These are phyloP conservation scores for Cheumatopsyche charites DNA, from an alignment of 1,140 invertebrate genomes.

Conservation along the genomic window DNA sequence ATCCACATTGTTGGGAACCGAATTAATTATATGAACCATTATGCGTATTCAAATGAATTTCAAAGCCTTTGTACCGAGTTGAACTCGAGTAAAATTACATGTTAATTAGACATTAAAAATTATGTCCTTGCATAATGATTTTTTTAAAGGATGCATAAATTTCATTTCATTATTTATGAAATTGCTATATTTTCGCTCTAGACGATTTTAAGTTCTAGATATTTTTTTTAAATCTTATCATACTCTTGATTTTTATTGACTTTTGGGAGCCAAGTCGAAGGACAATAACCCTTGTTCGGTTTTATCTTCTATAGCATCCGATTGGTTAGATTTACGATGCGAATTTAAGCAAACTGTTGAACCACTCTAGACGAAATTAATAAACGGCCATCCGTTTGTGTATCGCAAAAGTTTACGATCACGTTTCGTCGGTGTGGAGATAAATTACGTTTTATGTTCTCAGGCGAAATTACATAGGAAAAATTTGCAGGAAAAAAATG, in stretches of 20 bases:
- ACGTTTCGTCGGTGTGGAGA: background rate
- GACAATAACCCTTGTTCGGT: slow-evolving; percentile 4
- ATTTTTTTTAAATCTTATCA: background rate
- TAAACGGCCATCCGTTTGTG: background rate
- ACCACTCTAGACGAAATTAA: background rate
- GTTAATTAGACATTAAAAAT: background rate
- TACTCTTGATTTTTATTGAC: background rate
- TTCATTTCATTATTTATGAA: no score
- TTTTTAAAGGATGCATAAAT: no score
- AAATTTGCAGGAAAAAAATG: no score
- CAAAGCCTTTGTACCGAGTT: background rate
- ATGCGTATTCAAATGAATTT: slow-evolving; percentile 1
- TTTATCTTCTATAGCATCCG: slow-evolving; percentile 1
- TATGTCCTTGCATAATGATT: background rate
- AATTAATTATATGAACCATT: slow-evolving; percentile 2
- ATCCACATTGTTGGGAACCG: slow-evolving; percentile 1
- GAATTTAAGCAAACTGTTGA: background rate
- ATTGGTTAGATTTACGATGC: slow-evolving; percentile 16
- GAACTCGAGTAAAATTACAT: background rate
- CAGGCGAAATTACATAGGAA: no score
- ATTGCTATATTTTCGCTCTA: no score
- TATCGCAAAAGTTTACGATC: slow-evolving; percentile 8
- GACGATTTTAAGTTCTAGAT: background rate
- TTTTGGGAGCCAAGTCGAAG: background rate
- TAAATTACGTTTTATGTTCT: no score